A percentile compares a stretch with the other conserved stretches of the same genome.
Evolutionary conservation across 2,888 invertebrate species (phyloP).

Genomic region (Melangyna quadrimaculata): DNA sequence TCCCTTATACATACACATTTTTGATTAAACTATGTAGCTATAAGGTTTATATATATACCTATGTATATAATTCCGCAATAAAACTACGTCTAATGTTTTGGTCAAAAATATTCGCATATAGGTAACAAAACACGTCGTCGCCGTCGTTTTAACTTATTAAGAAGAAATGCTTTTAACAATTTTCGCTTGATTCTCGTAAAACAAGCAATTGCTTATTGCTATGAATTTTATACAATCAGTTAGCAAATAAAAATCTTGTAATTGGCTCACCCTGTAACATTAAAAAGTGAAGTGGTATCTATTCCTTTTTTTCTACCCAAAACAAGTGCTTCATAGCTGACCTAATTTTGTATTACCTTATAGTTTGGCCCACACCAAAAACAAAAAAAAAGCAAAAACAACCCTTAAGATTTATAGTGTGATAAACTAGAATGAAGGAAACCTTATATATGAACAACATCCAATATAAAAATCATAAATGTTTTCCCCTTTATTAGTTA

Average conservation of each 20-base stretch:
- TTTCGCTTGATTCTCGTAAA: no score
- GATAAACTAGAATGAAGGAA: neutral
- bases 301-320: neutral
- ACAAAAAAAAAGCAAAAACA: neutral
- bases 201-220: no score
- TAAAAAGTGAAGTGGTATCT: neutral
- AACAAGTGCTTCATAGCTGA: neutral
- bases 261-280: neutral
- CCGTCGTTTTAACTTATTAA: no score
- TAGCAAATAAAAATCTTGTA: neutral
- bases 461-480: constrained; percentile 6
- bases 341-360: neutral
- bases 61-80: no score
- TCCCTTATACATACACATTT: no score
- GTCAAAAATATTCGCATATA: no score
- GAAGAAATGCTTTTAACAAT: no score
- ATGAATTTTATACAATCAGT: no score
- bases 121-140: no score
- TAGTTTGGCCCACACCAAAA: neutral
- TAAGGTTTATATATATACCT: no score
- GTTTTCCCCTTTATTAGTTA: neutral
- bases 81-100: no score
- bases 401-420: neutral
- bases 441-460: neutral
- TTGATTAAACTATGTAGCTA: no score